Base-by-base conservation (phyloP, 2,797 vertebrate species). In the Enoplosus armatus region DNA sequence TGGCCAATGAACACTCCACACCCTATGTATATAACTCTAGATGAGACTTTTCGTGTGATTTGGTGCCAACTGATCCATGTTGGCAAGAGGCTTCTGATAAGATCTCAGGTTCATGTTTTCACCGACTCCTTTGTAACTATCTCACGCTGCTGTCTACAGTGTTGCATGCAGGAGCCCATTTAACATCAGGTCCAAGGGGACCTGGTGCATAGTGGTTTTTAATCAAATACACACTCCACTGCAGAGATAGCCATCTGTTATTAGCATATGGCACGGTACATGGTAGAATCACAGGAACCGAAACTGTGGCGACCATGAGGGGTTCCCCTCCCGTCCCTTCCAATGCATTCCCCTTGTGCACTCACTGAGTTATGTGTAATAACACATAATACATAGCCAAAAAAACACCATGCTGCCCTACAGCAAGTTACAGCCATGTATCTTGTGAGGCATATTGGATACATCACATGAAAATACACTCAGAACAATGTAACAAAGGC, bases 141-240 rank as follows among this genome's bases (percentile, higher is more conserved):
- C 73, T 80, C 84, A 72, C 8, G 58, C 78, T 87, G 88, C 69
- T 53, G 64, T 71, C 78, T 75, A 22, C 61, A 75, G 72, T 10
- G n/a, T 64, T 74, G 67, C 81, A 85, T 71, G 84, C 85, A 51
- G 76, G 54, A 75, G 70, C 65, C 35, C 24, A n/a, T 71, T 80
- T 83, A 78, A 84, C 72, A 84, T 72, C 58, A 55, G 64, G 47
- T 74, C 80, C 22, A 0, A 37, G 54, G 83, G 78, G 66, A 75
- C 62, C 8, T 26, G 53, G 66, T 60, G 78, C 79, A 78, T 58
- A 75, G 79, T 72, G 66, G 45, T 65, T 88, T 88, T 89, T 84
- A 92, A 93, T 91, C 67, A 89, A 91, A 91, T 79, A 64, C 90
- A 91, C 87, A 87, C 85, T 77, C 69, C 74, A 29, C 77, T 64